Evolutionary conservation across 1,140 invertebrate species (phyloP).

Genomic region (Achroia grisella): DNA sequence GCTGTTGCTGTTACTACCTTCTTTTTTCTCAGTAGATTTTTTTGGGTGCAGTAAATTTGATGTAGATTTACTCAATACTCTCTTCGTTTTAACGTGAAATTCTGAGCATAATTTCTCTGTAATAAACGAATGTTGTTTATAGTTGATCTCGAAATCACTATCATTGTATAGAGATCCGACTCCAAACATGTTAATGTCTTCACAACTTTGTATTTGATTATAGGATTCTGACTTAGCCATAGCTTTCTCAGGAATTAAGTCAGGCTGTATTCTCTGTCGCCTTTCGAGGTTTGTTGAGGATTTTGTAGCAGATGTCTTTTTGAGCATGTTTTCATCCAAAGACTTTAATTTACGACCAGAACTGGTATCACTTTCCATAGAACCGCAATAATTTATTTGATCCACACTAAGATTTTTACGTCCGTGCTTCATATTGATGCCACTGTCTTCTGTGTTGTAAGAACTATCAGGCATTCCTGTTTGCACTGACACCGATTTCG

Average conservation of each 20-base stretch:
- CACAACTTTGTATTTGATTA: conserved; percentile 72
- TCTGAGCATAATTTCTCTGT: conserved; percentile 77
- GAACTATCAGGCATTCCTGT: conserved; percentile 68
- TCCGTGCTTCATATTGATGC: conserved; percentile 65
- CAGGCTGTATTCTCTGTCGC: conserved; percentile 68
- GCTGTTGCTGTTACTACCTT: conserved; percentile 60
- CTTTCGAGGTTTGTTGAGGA: conserved; percentile 66
- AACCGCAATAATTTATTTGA: conserved; percentile 70
- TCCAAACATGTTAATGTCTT: conserved; percentile 71
- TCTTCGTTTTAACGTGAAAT: conserved; percentile 77
- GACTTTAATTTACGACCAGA: conserved; percentile 67
- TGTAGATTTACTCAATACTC: conserved; percentile 75
- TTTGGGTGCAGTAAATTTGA: conserved; percentile 74
- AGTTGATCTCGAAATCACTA: conserved; percentile 65
- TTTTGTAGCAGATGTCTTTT: conserved; percentile 60
- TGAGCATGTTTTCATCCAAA: conserved; percentile 66
- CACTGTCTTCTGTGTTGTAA: conserved; percentile 53
- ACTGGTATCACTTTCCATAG: conserved; percentile 70
- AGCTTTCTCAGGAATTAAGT: conserved; percentile 69
- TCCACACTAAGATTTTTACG: conserved; percentile 69
- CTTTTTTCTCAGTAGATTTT: conserved; percentile 60
- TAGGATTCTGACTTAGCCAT: conserved; percentile 69
- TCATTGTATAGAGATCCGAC: conserved; percentile 65
- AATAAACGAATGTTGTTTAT: conserved; percentile 75
- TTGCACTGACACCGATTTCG: conserved; percentile 71